phyloP scores from a whole-genome alignment of 2,113 vertebrate genomes.

The Boleophthalmus pectinirostris region DNA sequence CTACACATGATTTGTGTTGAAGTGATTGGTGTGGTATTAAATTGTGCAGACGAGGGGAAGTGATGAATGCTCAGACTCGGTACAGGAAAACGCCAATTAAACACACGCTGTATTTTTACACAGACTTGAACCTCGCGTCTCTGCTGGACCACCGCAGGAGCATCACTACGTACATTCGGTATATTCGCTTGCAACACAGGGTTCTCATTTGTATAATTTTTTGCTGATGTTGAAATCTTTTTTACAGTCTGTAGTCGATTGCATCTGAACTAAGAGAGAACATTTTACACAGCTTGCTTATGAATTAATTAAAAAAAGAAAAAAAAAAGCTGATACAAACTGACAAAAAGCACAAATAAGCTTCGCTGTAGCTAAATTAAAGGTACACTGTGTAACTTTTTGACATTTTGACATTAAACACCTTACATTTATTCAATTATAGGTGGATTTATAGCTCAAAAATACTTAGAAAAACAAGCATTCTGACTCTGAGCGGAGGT shows the following conservation, averaged over 20 bases:
- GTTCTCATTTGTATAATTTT: not conserved
- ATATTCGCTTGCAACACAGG: not conserved
- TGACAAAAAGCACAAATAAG: too few relatives aligned
- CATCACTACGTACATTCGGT: not conserved
- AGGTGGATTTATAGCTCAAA: too few relatives aligned
- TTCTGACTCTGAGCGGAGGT: too few relatives aligned
- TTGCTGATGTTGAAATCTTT: not conserved
- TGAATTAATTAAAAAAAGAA: too few relatives aligned
- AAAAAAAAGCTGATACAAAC: too few relatives aligned
- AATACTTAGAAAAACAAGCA: too few relatives aligned
- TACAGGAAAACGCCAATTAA: constrained; percentile 42
- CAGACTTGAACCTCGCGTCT: constrained; percentile 29
- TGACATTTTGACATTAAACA: too few relatives aligned
- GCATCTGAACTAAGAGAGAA: not conserved
- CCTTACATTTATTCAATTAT: too few relatives aligned
- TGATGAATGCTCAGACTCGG: constrained; percentile 58
- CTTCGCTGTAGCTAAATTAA: too few relatives aligned
- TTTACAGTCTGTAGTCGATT: not conserved
- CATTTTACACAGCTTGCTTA: not conserved
- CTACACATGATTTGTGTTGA: constrained; percentile 40
- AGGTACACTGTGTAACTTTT: too few relatives aligned
- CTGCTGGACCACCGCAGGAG: constrained; percentile 34
- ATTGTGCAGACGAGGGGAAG: constrained; percentile 29
- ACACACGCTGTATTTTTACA: constrained; percentile 45
- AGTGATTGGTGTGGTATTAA: constrained; percentile 50